Evolutionary conservation across 2,797 vertebrate genomes (phyloP).

Genomic region (Typhlichthys eigenmanni): DNA sequence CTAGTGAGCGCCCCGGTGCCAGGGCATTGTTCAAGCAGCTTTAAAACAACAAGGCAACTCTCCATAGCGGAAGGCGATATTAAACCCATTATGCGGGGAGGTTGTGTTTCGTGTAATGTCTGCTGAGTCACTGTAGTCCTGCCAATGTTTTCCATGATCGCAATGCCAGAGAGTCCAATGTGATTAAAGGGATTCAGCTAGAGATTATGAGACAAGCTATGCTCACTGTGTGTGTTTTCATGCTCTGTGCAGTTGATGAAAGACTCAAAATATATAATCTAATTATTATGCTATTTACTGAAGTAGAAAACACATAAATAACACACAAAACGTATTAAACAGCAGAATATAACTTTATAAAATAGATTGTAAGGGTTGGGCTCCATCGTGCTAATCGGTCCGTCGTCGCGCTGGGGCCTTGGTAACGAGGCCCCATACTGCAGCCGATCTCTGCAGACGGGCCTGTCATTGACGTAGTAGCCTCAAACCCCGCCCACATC

Average conservation of each 20-base stretch:
- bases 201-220: constrained; percentile 4
- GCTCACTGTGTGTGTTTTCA: neutral
- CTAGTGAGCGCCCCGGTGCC: constrained; percentile 24
- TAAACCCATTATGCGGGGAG: constrained; percentile 36
- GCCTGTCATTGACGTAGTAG: no score
- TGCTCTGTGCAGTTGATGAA: no score
- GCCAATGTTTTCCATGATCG: constrained; percentile 26
- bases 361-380: no score
- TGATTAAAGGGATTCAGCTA: constrained; percentile 14
- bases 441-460: no score
- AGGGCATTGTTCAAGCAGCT: constrained; percentile 61
- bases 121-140: constrained; percentile 42
- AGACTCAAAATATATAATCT: no score
- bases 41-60: constrained; percentile 56
- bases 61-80: constrained; percentile 67
- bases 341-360: no score
- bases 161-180: constrained; percentile 24
- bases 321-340: no score
- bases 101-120: constrained; percentile 41
- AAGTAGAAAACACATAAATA: no score
- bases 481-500: constrained; percentile 13
- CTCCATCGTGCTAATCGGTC: constrained; percentile 54
- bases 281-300: no score
- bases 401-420: constrained; percentile 47
- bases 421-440: constrained; percentile 30